Conservation (phyloP, 2,113 vertebrate species). For the Cynopterus brachyotis region DNA sequence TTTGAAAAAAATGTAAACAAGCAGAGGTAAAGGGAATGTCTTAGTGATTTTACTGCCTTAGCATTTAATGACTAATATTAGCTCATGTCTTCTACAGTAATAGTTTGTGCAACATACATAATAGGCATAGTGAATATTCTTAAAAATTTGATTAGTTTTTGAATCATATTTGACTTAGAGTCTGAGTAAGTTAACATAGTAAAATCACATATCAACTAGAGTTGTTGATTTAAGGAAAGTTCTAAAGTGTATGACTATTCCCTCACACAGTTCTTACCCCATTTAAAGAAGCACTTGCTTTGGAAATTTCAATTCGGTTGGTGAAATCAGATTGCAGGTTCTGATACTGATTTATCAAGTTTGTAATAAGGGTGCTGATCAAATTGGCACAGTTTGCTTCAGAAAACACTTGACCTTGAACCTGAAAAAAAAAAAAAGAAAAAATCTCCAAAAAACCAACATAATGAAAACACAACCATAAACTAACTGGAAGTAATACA, state of each 20-base stretch:
- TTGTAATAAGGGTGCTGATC: constrained; percentile 93
- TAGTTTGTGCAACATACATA: background rate
- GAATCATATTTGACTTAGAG: background rate
- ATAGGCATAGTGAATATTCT: background rate
- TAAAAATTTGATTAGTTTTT: background rate
- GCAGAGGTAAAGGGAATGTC: background rate
- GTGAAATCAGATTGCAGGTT: constrained; percentile 93
- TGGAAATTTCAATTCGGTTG: constrained; percentile 93
- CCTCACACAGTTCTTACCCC: constrained; percentile 85
- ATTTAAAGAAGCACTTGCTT: constrained; percentile 96
- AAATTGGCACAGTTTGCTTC: constrained; percentile 96
- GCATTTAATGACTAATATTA: background rate
- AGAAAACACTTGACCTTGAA: constrained; percentile 96
- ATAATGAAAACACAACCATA: background rate
- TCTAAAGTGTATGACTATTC: background rate
- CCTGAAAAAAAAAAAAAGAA: constrained; percentile 81
- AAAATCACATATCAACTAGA: background rate
- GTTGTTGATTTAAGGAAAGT: background rate
- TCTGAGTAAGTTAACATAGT: background rate
- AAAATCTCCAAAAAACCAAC: background rate
- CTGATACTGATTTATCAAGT: constrained; percentile 96
- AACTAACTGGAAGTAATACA: background rate
- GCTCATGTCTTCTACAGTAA: background rate
- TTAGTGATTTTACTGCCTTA: background rate
- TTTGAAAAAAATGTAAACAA: background rate